Conservation (phyloP, 2,113 vertebrate species). For the Rhabdomys dilectus region DNA sequence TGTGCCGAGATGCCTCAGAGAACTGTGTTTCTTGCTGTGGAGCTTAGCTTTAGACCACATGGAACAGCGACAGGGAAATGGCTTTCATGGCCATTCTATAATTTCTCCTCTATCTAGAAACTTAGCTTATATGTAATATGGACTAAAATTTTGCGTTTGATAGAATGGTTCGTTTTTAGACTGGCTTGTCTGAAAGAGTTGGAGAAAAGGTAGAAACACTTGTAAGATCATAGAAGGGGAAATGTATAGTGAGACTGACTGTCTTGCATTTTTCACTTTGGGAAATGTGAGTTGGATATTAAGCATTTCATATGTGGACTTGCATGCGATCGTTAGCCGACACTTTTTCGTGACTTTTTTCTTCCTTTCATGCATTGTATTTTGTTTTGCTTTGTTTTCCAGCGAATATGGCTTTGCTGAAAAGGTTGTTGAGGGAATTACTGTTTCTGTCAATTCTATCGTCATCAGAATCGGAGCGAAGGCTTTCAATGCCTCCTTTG, state of each 20-base stretch:
- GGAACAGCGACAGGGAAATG: not conserved
- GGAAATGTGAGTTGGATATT: constrained; percentile 3
- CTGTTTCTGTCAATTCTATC: constrained; percentile 98
- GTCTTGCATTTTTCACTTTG: not conserved
- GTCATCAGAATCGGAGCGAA: constrained; percentile 97
- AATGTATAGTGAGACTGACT: not conserved
- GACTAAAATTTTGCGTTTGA: constrained; percentile 15
- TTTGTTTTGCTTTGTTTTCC: constrained; percentile 81
- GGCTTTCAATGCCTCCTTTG: constrained; percentile 99
- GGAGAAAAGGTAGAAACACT: constrained; percentile 8
- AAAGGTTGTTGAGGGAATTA: constrained; percentile 98
- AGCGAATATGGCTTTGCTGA: constrained; percentile 99
- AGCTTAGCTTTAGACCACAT: not conserved
- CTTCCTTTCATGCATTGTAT: constrained; percentile 26
- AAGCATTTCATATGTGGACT: not conserved
- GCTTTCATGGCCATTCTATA: not conserved
- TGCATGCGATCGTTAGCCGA: constrained; percentile 38
- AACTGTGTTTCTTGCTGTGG: not conserved
- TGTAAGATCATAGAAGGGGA: not conserved
- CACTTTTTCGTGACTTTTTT: not conserved
- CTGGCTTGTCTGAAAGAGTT: not conserved
- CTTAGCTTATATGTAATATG: not conserved
- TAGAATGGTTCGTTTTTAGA: constrained; percentile 17
- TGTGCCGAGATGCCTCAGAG: not conserved
- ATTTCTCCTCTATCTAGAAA: not conserved